These are phyloP conservation scores for Neostethus bicornis DNA, from an alignment of 2,797 vertebrate genomes.

Conservation along the genomic window DNA sequence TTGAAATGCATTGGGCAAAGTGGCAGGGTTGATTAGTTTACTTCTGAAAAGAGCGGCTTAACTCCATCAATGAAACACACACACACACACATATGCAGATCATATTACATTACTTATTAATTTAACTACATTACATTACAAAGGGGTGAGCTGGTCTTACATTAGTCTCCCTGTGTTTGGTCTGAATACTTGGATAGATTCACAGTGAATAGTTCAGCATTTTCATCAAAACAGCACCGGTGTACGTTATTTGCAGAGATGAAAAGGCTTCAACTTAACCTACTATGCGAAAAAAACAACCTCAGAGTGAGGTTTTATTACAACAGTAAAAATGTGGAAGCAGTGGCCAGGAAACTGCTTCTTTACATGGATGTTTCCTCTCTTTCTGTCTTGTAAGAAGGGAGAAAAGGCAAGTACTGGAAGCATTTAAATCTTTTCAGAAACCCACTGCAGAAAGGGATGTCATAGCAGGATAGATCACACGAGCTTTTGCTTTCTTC, in stretches of 20 bases:
- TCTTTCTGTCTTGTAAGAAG: constrained; percentile 55
- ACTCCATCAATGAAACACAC: not conserved
- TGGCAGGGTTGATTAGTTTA: too few species aligned
- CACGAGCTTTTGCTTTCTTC: constrained; percentile 22
- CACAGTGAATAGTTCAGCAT: not conserved
- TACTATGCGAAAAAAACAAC: not conserved
- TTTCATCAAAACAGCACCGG: not conserved
- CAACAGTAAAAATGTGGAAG: not conserved
- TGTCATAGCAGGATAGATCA: constrained; percentile 71
- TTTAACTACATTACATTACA: not conserved
- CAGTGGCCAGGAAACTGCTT: not conserved
- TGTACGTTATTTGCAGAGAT: not conserved
- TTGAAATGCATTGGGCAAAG: too few species aligned
- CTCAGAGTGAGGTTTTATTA: not conserved
- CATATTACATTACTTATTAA: not conserved
- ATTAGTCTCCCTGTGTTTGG: not conserved
- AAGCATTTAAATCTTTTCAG: constrained; percentile 61
- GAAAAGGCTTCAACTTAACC: not conserved
- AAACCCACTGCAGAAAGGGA: constrained; percentile 62
- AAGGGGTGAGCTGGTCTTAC: not conserved
- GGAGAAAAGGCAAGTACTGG: constrained; percentile 80
- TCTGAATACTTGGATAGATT: not conserved
- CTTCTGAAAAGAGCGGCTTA: not conserved
- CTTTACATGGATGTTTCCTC: constrained; percentile 17
- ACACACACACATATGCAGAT: not conserved